Evolutionary conservation across 1,140 invertebrate species (phyloP).

Genomic region (Halyomorpha halys): DNA sequence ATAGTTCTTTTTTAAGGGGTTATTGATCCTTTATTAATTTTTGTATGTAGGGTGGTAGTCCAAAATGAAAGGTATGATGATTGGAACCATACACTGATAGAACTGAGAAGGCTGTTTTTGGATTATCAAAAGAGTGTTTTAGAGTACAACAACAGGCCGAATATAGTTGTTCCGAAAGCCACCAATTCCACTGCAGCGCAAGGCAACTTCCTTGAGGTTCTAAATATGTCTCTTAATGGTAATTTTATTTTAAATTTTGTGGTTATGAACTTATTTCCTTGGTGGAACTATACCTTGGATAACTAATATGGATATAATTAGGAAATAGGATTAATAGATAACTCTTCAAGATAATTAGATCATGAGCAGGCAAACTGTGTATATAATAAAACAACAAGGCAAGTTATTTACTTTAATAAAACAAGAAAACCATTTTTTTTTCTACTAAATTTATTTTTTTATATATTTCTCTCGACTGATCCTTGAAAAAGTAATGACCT

Average conservation of each 20-base stretch:
- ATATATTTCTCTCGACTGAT: background rate
- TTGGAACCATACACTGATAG: slow-evolving; percentile 81
- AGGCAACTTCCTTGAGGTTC: slow-evolving; percentile 96
- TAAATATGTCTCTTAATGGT: slow-evolving; percentile 97
- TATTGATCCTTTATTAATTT: slow-evolving; percentile 1
- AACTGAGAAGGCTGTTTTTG: slow-evolving; percentile 78
- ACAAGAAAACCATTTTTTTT: too few species aligned
- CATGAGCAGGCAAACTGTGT: too few species aligned
- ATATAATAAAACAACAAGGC: too few species aligned
- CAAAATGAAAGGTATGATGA: slow-evolving; percentile 98
- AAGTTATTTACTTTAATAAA: too few species aligned
- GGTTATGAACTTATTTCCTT: background rate
- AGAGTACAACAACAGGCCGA: slow-evolving; percentile 64
- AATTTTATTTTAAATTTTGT: slow-evolving; percentile 31
- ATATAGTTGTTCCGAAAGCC: slow-evolving; percentile 63
- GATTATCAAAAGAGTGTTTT: slow-evolving; percentile 82
- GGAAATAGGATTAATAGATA: too few species aligned
- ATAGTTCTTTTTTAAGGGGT: background rate
- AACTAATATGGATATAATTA: too few species aligned
- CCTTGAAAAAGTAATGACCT: too few species aligned
- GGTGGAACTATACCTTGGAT: too few species aligned
- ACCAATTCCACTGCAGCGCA: slow-evolving; percentile 87
- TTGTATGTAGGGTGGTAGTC: slow-evolving; percentile 66
- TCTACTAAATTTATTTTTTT: too few species aligned
- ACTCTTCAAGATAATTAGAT: too few species aligned